Percentiles rank a stretch among this genome's conserved stretches.
Evolutionary conservation across 2,888 invertebrate species (phyloP).

Genomic region (Deroplatys truncata): DNA sequence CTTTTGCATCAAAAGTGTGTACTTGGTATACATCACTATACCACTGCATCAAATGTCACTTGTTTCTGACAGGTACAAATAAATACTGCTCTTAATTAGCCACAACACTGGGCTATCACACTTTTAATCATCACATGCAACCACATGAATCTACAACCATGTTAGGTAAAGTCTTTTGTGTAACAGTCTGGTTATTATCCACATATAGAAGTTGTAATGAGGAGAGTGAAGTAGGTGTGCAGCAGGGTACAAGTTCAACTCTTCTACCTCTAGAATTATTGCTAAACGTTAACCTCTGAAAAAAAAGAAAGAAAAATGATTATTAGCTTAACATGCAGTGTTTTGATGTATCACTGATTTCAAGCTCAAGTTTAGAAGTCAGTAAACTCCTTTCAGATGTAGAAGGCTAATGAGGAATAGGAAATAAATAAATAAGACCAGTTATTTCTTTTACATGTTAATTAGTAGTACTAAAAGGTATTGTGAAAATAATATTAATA

Average conservation of each 20-base stretch:
- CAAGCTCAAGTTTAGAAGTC: neutral
- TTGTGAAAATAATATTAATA: too few species aligned
- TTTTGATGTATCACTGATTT: too few species aligned
- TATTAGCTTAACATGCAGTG: neutral
- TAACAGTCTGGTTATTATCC: constrained; percentile 73
- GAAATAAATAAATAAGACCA: too few species aligned
- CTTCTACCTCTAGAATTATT: constrained; percentile 37
- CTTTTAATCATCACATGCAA: constrained; percentile 60
- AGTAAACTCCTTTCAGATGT: neutral
- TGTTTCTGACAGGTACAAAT: constrained; percentile 8
- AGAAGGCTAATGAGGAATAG: too few species aligned
- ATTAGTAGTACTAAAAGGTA: too few species aligned
- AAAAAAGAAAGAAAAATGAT: constrained; percentile 36
- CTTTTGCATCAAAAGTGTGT: too few species aligned
- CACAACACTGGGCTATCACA: neutral
- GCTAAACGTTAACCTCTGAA: constrained; percentile 56
- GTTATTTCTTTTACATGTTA: too few species aligned
- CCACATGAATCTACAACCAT: constrained; percentile 92
- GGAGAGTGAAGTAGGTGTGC: constrained; percentile 79
- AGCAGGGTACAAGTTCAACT: constrained; percentile 74
- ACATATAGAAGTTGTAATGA: constrained; percentile 75
- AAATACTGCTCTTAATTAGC: constrained; percentile 14
- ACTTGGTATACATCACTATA: too few species aligned
- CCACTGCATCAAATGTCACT: neutral
- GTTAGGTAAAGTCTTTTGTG: constrained; percentile 75